Evolutionary conservation across 2,797 vertebrate genomes (phyloP), one percentile per base, ranked within the genome.

Genomic region (Syngnathus rostellatus): DNA sequence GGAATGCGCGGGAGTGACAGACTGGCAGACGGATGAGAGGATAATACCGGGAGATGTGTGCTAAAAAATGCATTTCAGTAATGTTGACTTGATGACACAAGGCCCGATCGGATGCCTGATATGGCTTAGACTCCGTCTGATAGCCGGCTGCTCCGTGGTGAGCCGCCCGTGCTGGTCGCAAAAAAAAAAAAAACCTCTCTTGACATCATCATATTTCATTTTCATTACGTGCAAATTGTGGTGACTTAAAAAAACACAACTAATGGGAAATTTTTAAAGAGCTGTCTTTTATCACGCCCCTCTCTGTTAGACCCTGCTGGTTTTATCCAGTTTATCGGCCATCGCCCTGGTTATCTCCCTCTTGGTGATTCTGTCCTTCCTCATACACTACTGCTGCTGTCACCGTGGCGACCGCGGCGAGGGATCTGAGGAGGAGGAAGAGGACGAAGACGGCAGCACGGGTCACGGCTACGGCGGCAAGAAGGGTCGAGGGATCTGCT

Each of bases 401-500:
- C 91, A 88, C 85, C 91, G 89, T 54, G 86, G 90, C 12, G 88
- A 91, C 74, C 83, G 85, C 43, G 84, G 80, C 39, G 89, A 89
- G 61, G 90, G 89, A 16, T 90, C 87, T 0, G 91, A 92, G 70
- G 92, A 92, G 69, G 91, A 92, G 75, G 90, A 92, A 68, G 92
- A 93, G 55, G 91, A 92, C 7, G 92, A 93, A 59, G 89, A 92
- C 55, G 84, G 79, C 71, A 91, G 90, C 77, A 89, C 90, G 3
- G 90, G 89, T 77, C 91, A 90, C 66, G 91, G 91, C 71, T 91
- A 92, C 76, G 81, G 89, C 6, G 88, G 88, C 43, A 89, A 85
- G 81, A 94, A 95, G 85, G 92, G 91, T 77, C 88, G 89, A 0
- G 89, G 91, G 55, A 93, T 93, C 79, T 94, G 93, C 86, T 96